Base-by-base conservation (phyloP, 2,888 invertebrate genomes). In the Trissonchulus sp. region DNA sequence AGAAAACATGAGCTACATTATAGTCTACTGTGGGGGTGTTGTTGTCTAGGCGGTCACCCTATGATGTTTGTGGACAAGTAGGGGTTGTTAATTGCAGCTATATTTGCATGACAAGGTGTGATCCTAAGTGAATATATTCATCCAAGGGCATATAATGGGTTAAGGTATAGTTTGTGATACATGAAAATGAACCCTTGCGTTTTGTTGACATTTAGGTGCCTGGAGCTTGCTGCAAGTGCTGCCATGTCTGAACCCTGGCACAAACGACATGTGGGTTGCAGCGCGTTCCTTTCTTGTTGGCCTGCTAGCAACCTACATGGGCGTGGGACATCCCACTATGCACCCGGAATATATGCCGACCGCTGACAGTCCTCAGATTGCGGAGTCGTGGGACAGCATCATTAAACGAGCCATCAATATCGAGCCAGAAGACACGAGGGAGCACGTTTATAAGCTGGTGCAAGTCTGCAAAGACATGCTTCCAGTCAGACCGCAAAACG, bases 191-290 rank as follows among this genome's bases (percentile, higher is more conserved):
- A n/a, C n/a, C n/a, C n/a, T n/a, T n/a, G n/a, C n/a, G n/a, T n/a
- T n/a, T n/a, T n/a, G n/a, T n/a, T n/a, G n/a, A n/a, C n/a, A n/a
- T n/a, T n/a, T n/a, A n/a, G n/a, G 35, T 31, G 34, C 71, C 33
- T 69, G 71, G 71, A 36, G 36, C 15, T 37, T 69, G n/a, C 3
- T 3, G n/a, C 71, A 69, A 36, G 37, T 69, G 3, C 15, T 69
- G 34, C n/a, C 28, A 23, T 35, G n/a, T n/a, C 34, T 69, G n/a
- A 23, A 23, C n/a, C n/a, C n/a, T 2, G 71, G 34, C 3, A 2
- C 2, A 23, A 23, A 34, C 2, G 71, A 69, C 3, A 8, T 36
- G n/a, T n/a, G 3, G 34, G 34, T 23, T 8, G 71, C 71, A 18
- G 3, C n/a, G 3, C 71, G n/a, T n/a, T 8, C 8, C 34, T 36